These are phyloP conservation scores for Drosophila sordidula DNA, from an alignment of 2,888 invertebrate genomes.

Conservation along the genomic window DNA sequence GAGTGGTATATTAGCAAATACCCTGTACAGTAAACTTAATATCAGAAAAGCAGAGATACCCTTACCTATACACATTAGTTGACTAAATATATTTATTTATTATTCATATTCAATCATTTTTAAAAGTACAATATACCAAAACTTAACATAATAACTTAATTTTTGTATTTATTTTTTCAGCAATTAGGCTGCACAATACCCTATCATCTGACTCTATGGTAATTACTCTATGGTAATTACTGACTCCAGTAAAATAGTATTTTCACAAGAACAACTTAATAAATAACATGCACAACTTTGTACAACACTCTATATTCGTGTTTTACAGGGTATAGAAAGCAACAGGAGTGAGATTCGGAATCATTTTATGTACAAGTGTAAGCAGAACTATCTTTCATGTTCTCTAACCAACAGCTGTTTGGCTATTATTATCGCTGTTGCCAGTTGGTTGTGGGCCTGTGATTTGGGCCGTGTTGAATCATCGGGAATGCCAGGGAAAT, in stretches of 20 bases:
- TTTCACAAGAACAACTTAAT: no score
- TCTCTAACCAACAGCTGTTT: conserved; percentile 28
- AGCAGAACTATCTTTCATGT: conserved; percentile 20
- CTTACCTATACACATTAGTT: no score
- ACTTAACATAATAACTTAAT: no score
- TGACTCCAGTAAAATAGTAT: no score
- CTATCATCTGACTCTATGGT: no score
- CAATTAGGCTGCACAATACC: no score
- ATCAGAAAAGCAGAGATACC: not conserved
- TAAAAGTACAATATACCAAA: no score
- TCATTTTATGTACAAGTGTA: conserved; percentile 4
- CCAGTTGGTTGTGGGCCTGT: conserved; percentile 11
- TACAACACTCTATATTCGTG: not conserved
- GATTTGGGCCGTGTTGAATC: conserved; percentile 48
- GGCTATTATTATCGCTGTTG: conserved; percentile 15
- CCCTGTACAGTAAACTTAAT: not conserved
- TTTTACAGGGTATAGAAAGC: conserved; percentile 23
- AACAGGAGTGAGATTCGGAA: conserved; percentile 49
- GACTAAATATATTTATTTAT: no score
- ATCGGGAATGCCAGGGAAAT: conserved; percentile 49
- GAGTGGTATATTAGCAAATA: not conserved
- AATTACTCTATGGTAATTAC: no score
- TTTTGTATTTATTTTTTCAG: no score
- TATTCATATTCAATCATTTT: no score
- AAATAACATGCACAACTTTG: not conserved